phyloP scores from a whole-genome alignment of 2,113 vertebrate species.

The Pogonocichla stellata region DNA sequence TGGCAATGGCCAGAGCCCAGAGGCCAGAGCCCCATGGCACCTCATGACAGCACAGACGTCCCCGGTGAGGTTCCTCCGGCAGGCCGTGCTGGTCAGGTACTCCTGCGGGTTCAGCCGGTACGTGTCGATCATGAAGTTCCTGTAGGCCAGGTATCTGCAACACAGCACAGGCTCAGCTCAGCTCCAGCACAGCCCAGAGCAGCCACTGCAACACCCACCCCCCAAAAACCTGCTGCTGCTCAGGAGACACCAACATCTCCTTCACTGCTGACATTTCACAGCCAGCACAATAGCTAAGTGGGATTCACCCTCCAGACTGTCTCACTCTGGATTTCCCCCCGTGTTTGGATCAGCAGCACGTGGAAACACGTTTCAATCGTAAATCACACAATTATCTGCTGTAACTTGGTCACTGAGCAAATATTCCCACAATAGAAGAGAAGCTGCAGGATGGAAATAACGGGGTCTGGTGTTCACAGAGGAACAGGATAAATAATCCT shows the following conservation, averaged over 20 bases:
- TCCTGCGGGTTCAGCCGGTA: slow-evolving; percentile 97
- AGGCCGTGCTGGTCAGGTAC: slow-evolving; percentile 96
- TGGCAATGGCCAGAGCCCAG: rapidly evolving
- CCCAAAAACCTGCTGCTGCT: rapidly evolving
- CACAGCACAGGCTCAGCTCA: background rate
- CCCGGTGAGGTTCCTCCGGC: slow-evolving; percentile 92
- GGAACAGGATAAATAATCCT: background rate
- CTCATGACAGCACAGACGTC: slow-evolving; percentile 98
- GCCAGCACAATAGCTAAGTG: rapidly evolving
- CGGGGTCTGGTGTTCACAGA: rapidly evolving
- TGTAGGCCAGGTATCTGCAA: slow-evolving; percentile 93
- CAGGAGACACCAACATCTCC: rapidly evolving
- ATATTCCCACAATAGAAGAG: background rate
- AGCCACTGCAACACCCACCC: rapidly evolving
- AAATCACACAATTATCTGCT: background rate
- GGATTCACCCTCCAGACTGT: background rate
- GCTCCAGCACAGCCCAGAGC: rapidly evolving
- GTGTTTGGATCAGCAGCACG: background rate
- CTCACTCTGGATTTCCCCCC: background rate
- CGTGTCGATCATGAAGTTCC: slow-evolving; percentile 99
- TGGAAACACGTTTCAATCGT: rapidly evolving
- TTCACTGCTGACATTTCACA: rapidly evolving
- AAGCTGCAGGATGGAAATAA: background rate
- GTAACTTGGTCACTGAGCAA: background rate
- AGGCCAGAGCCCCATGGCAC: slow-evolving; percentile 40